These are phyloP conservation scores for Ennomos quercinarius DNA, from an alignment of 2,888 invertebrate genomes.

Conservation along the genomic window DNA sequence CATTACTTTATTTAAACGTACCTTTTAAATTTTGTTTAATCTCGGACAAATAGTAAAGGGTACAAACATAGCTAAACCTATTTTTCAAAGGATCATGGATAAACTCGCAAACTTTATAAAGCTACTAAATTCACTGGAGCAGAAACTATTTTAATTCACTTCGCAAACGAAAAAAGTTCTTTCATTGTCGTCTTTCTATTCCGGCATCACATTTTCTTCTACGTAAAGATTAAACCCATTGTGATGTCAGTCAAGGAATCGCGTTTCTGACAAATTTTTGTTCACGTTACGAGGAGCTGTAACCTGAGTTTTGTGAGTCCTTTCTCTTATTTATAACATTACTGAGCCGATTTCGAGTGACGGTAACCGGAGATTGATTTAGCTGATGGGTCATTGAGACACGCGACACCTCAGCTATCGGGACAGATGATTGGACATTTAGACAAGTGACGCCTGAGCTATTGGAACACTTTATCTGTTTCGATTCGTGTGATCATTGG, in stretches of 20 bases:
- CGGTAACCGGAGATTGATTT: constrained; percentile 66
- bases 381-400: constrained; percentile 55
- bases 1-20: constrained; percentile 59
- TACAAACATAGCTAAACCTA: background rate
- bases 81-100: constrained; percentile 22
- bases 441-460: constrained; percentile 21
- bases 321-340: constrained; percentile 71
- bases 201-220: constrained; percentile 62
- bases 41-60: background rate
- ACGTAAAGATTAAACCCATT: constrained; percentile 77
- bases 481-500: constrained; percentile 9
- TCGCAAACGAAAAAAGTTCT: constrained; percentile 32
- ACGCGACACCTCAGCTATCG: constrained; percentile 41
- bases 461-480: constrained; percentile 5
- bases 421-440: constrained; percentile 25
- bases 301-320: constrained; percentile 65
- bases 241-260: constrained; percentile 76
- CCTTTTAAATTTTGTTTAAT: background rate
- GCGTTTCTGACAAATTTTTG: constrained; percentile 74
- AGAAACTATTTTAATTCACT: constrained; percentile 32
- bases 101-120: constrained; percentile 25
- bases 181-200: constrained; percentile 51
- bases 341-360: constrained; percentile 65
- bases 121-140: constrained; percentile 25
- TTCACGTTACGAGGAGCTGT: constrained; percentile 65